A percentile compares a stretch with the other conserved stretches of the same genome.
These are phyloP conservation scores for Acleris laterana DNA, from an alignment of 2,888 invertebrate genomes.

Conservation along the genomic window DNA sequence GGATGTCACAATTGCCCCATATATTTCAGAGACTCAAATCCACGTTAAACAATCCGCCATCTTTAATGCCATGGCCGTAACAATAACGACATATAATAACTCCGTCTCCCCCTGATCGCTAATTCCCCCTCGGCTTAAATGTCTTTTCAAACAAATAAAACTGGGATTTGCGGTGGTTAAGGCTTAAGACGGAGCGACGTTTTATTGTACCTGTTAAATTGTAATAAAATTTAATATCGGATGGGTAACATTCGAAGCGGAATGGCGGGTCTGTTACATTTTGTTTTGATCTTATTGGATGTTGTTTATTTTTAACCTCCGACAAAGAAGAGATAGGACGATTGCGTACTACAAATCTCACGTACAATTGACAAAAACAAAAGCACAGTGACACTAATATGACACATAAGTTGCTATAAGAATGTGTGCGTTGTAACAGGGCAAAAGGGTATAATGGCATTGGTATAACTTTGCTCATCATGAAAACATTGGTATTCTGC, in stretches of 20 bases:
- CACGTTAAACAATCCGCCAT: not conserved
- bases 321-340: no score
- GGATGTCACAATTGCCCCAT: not conserved
- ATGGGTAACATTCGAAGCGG: constrained; percentile 18
- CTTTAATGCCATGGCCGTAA: constrained; percentile 3
- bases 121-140: constrained; percentile 47
- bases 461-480: no score
- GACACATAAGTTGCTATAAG: no score
- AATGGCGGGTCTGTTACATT: constrained; percentile 15
- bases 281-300: not conserved
- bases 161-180: constrained; percentile 49
- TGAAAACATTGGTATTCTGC: no score
- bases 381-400: no score
- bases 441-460: no score
- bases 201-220: constrained; percentile 32
- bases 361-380: no score
- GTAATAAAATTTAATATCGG: constrained; percentile 33
- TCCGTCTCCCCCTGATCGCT: constrained; percentile 24
- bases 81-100: constrained; percentile 25
- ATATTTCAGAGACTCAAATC: not conserved
- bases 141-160: constrained; percentile 74
- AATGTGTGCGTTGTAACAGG: no score
- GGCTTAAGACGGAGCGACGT: constrained; percentile 25
- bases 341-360: no score
- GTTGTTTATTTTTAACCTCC: not conserved